These are phyloP conservation scores for Crenichthys baileyi DNA, from an alignment of 2,797 vertebrate genomes.

Conservation along the genomic window DNA sequence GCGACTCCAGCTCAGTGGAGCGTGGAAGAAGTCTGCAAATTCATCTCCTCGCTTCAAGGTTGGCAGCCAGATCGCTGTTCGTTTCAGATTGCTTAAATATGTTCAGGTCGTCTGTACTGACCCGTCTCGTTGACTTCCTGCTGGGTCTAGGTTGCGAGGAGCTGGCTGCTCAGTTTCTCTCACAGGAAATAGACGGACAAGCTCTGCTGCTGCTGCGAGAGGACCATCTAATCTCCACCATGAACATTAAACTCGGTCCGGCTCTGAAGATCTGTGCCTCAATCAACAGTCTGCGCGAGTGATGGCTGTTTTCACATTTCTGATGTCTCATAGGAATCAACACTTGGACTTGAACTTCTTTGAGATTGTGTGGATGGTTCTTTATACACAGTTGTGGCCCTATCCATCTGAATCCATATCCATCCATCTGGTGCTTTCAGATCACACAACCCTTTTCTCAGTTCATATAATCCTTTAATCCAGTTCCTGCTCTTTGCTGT, in stretches of 20 bases:
- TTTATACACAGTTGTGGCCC: constrained; percentile 15
- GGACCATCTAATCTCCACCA: constrained; percentile 98
- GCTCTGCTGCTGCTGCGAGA: constrained; percentile 95
- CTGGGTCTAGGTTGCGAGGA: constrained; percentile 90
- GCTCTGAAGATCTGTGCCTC: constrained; percentile 98
- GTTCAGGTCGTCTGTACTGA: not conserved
- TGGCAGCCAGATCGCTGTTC: constrained; percentile 21
- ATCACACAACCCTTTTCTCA: not conserved
- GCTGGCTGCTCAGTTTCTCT: constrained; percentile 94
- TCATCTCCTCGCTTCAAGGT: constrained; percentile 98
- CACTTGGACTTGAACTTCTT: constrained; percentile 25
- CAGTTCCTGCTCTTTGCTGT: not conserved
- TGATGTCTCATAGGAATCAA: constrained; percentile 28
- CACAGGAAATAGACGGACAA: constrained; percentile 98
- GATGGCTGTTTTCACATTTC: constrained; percentile 17
- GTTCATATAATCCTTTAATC: not conserved
- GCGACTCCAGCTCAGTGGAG: constrained; percentile 93
- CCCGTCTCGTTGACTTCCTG: not conserved
- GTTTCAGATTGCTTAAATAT: not conserved
- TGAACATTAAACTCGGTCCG: constrained; percentile 99
- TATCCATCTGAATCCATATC: constrained; percentile 12
- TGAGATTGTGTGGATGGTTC: constrained; percentile 10
- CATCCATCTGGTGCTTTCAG: not conserved
- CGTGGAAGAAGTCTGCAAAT: constrained; percentile 95
- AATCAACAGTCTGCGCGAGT: constrained; percentile 96